Percentiles rank a stretch among this genome's conserved stretches.
Evolutionary conservation across 2,113 vertebrate species (phyloP).

Genomic region (Chroicocephalus ridibundus): DNA sequence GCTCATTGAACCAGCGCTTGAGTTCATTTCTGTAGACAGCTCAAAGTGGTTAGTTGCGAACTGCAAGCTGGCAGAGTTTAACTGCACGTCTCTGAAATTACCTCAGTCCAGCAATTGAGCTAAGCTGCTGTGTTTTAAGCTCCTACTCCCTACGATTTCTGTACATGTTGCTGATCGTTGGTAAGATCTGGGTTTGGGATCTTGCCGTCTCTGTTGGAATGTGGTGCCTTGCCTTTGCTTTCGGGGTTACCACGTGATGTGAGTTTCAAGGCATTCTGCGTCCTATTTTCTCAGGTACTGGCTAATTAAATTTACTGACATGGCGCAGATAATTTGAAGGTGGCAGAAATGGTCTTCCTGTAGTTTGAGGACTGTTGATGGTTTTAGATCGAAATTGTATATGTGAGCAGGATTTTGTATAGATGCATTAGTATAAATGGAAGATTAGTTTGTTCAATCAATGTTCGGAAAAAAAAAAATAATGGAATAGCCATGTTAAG

Average conservation of each 20-base stretch:
- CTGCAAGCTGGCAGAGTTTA: background rate
- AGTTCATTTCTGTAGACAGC: constrained; percentile 29
- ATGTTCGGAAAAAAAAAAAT: background rate
- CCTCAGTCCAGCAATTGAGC: background rate
- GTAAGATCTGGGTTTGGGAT: background rate
- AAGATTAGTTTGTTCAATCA: background rate
- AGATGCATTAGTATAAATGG: background rate
- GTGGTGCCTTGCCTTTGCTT: background rate
- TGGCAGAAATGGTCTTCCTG: background rate
- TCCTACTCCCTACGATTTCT: background rate
- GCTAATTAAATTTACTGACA: background rate
- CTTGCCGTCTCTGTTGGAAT: rapidly evolving
- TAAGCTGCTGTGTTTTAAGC: background rate
- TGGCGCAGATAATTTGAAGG: background rate
- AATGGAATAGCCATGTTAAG: background rate
- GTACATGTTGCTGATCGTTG: background rate
- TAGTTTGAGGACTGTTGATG: background rate
- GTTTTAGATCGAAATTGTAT: background rate
- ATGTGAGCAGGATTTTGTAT: background rate
- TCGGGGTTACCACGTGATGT: background rate
- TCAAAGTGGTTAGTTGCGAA: background rate
- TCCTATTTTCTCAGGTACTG: background rate
- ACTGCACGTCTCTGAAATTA: background rate
- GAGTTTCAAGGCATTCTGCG: background rate
- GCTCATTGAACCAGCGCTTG: background rate